Evolutionary conservation across 2,888 invertebrate genomes (phyloP).

Genomic region (Brenthis daphne): DNA sequence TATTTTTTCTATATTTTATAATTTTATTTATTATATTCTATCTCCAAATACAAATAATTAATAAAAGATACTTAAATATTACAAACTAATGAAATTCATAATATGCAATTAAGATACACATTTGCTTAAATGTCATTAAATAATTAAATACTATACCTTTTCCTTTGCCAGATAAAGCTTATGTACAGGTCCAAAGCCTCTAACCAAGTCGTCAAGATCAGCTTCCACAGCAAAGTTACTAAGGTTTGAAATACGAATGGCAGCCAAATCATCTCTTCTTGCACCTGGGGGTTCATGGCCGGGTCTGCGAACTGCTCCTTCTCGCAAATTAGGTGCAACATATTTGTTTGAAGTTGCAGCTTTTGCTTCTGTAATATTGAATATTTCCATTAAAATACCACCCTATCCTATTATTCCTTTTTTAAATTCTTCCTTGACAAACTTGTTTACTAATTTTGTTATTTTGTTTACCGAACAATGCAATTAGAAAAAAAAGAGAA

Average conservation of each 20-base stretch:
- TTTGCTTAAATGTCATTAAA: neutral
- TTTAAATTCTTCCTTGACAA: too few species aligned
- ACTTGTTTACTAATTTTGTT: too few species aligned
- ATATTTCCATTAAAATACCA: neutral
- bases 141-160: conserved; percentile 72
- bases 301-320: conserved; percentile 88
- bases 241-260: conserved; percentile 98
- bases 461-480: too few species aligned
- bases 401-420: too few species aligned
- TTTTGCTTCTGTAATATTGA: conserved; percentile 57
- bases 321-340: conserved; percentile 94
- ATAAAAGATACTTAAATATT: too few species aligned
- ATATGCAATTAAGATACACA: neutral
- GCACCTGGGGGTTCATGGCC: conserved; percentile 85
- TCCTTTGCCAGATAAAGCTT: conserved; percentile 98
- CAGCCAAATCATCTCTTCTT: conserved; percentile 91
- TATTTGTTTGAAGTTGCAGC: conserved; percentile 85
- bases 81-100: too few species aligned
- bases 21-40: too few species aligned
- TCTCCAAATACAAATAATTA: too few species aligned
- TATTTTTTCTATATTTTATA: too few species aligned
- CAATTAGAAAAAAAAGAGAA: too few species aligned
- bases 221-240: conserved; percentile 97
- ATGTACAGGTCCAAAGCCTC: conserved; percentile 95
- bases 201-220: conserved; percentile 97